Evolutionary conservation across 2,888 invertebrate genomes (phyloP), one percentile per base, ranked within the genome.

Genomic region (Chrysina gloriosa): DNA sequence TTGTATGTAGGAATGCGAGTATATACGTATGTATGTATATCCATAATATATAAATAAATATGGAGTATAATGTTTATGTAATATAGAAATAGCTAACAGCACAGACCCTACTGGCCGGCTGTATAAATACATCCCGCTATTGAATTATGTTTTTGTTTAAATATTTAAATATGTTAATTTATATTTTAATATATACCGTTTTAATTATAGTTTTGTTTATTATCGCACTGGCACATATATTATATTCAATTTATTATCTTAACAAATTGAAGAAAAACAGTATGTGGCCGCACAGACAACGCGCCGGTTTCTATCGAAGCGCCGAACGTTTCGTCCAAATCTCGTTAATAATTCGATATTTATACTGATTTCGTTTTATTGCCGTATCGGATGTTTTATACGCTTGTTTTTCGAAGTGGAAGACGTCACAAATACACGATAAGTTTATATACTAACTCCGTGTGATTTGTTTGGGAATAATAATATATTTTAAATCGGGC

Each of bases 91-190:
- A 58, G 25, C 3, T 14, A 39, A 36, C 11, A 16, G 16, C 27
- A 27, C 11, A 27, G 11, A 23, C 3, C 3, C 50, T 27, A 25
- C 25, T 25, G 23, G 2, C 27, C 14, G 29, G 16, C 29, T 9
- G 27, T 27, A 52, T 52, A 52, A 52, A 52, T 52, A 70, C 63
- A 68, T 54, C 42, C 34, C 56, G 27, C 23, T 42, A 29, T 45
- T 54, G 56, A 63, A 54, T 63, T 63, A 63, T 68, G 63, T 50
- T 68, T 68, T 68, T 68, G 65, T 58, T 70, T 70, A 71, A 69
- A 71, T 69, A 71, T 70, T 71, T 71, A 67, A 71, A 71, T 70
- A 69, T 70, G 69, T 45, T 71, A 70, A 69, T 71, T 56, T 67
- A 65, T 63, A 70, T 69, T 70, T 70, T 70, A 70, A 67, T 67